Conservation (phyloP, 2,113 vertebrate genomes). For the Gasterosteus nipponicus region DNA sequence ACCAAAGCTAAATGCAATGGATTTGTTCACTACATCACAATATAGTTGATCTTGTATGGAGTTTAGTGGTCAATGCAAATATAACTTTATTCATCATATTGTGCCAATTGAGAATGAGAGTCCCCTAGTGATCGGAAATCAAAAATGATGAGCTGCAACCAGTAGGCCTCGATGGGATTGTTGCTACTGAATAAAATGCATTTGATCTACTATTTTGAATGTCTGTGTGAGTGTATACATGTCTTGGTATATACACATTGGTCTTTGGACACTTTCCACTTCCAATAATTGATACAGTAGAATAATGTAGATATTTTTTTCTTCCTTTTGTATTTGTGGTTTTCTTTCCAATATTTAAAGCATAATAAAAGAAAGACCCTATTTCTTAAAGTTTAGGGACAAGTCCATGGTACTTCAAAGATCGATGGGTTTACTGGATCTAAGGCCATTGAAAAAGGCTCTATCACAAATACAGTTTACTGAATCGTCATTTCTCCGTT, state of each 20-base stretch:
- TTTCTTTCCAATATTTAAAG: neutral
- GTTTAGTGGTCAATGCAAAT: neutral
- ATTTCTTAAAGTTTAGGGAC: neutral
- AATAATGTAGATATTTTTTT: neutral
- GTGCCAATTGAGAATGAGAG: neutral
- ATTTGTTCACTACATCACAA: neutral
- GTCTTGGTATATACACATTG: neutral
- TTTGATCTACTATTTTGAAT: neutral
- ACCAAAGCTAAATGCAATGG: neutral
- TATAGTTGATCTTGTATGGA: conserved; percentile 9
- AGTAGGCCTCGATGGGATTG: neutral
- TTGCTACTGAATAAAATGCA: neutral
- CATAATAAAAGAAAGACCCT: neutral
- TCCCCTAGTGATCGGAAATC: conserved; percentile 4
- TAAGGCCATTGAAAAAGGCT: neutral
- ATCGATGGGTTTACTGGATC: neutral
- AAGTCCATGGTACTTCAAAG: neutral
- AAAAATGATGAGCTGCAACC: conserved; percentile 5
- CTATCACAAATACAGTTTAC: neutral
- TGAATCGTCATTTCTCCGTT: neutral
- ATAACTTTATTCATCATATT: neutral
- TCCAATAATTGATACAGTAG: neutral
- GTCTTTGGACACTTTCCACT: neutral
- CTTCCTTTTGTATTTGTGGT: neutral
- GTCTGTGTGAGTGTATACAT: neutral